phyloP scores from a whole-genome alignment of 2,797 vertebrate genomes.

The Brotula barbata region DNA sequence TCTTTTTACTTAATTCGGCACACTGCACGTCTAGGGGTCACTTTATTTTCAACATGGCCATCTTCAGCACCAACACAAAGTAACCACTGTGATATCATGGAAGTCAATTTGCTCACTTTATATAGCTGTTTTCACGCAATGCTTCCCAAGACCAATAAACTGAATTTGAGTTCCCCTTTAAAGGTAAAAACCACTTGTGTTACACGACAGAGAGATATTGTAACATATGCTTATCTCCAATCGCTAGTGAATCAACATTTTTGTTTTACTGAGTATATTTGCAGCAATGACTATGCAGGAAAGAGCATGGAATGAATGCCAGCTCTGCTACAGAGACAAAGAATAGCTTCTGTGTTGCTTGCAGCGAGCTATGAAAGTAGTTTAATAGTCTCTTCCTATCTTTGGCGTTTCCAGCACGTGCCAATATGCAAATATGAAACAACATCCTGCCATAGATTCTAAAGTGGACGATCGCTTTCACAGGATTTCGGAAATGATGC shows the following conservation, averaged over 20 bases:
- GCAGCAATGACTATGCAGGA: neutral
- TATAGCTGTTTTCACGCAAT: too few species aligned
- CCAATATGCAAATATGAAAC: constrained; percentile 25
- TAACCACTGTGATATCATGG: too few species aligned
- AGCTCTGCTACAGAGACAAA: neutral
- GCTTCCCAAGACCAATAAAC: too few species aligned
- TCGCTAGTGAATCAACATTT: constrained; percentile 9
- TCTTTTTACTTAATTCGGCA: too few species aligned
- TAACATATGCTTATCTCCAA: too few species aligned
- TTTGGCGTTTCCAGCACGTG: constrained; percentile 4
- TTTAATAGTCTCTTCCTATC: constrained; percentile 3
- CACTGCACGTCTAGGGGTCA: too few species aligned
- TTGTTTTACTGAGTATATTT: neutral
- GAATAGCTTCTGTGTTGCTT: constrained; percentile 8
- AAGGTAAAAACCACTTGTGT: too few species aligned
- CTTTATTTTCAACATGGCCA: too few species aligned
- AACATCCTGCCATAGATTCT: constrained; percentile 23
- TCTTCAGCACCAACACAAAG: too few species aligned
- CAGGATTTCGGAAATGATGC: constrained; percentile 22
- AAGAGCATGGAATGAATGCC: neutral
- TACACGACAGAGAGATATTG: too few species aligned
- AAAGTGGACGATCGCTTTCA: constrained; percentile 40
- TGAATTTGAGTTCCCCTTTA: too few species aligned
- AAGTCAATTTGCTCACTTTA: neutral
- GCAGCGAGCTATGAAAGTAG: constrained; percentile 4